These are phyloP conservation scores for Struthidea cinerea DNA, from an alignment of 2,113 vertebrate species.

Conservation along the genomic window DNA sequence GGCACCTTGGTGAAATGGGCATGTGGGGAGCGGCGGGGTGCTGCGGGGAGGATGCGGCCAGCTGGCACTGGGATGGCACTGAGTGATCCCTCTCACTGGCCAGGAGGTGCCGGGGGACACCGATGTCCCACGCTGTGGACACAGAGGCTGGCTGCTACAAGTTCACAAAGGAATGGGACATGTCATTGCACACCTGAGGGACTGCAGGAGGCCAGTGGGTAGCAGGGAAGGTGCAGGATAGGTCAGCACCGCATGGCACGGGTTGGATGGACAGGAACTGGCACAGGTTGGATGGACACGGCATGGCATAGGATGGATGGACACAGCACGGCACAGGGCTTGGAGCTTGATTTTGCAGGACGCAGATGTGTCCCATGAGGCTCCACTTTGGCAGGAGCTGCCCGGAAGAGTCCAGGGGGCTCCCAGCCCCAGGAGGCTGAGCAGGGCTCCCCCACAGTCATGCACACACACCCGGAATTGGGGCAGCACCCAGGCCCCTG, in stretches of 20 bases:
- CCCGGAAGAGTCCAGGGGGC: accelerated
- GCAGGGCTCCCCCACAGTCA: background rate
- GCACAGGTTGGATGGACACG: background rate
- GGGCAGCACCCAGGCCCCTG: background rate
- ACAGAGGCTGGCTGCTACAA: accelerated
- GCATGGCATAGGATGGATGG: background rate
- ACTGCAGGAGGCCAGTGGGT: background rate
- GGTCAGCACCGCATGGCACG: accelerated
- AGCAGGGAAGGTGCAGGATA: background rate
- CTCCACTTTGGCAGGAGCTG: background rate
- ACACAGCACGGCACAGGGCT: background rate
- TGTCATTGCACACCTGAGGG: accelerated
- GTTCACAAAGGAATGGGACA: accelerated
- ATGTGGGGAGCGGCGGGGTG: background rate
- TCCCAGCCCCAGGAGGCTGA: background rate
- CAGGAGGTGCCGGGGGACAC: background rate
- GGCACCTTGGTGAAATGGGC: background rate
- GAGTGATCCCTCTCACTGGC: background rate
- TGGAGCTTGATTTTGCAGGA: background rate
- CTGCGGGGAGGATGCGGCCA: background rate
- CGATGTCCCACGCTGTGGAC: background rate
- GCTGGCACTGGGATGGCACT: accelerated
- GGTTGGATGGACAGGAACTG: background rate
- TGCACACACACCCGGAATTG: accelerated
- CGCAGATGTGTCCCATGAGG: background rate